Percentiles rank a stretch among this genome's conserved stretches.
Conservation (phyloP, 2,113 vertebrate genomes). For the Dinomys branickii region DNA sequence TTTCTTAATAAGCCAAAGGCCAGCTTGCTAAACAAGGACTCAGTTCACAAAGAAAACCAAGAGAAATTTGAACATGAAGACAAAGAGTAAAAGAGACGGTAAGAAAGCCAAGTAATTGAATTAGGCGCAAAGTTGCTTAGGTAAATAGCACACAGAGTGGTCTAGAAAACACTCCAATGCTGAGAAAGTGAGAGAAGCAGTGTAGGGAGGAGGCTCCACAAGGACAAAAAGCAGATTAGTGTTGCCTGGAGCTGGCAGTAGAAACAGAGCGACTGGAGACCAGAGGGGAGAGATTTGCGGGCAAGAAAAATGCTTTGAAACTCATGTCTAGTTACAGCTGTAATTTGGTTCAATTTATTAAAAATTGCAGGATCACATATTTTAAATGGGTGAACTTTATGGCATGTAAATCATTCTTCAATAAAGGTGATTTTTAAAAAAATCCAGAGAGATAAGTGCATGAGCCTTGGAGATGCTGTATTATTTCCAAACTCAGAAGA, state of each 20-base stretch:
- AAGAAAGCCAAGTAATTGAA: neutral
- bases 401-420: conserved; percentile 1
- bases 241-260: neutral
- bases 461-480: neutral
- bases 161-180: neutral
- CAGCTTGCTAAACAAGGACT: conserved; percentile 45
- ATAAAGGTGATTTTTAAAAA: neutral
- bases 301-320: neutral
- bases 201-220: neutral
- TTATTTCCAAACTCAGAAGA: conserved; percentile 51
- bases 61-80: neutral
- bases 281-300: neutral
- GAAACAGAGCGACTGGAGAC: neutral
- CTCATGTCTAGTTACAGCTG: neutral
- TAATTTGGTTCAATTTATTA: neutral
- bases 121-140: neutral
- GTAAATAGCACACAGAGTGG: neutral
- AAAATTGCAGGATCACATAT: neutral
- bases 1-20: conserved; percentile 17
- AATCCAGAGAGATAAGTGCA: neutral
- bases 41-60: conserved; percentile 42
- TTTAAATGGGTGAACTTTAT: conserved; percentile 21
- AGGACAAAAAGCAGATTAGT: conserved; percentile 9
- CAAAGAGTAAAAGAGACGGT: neutral
- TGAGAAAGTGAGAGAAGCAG: neutral